Evolutionary conservation across 2,113 vertebrate genomes (phyloP).

Genomic region (Hippocampus mohnikei): DNA sequence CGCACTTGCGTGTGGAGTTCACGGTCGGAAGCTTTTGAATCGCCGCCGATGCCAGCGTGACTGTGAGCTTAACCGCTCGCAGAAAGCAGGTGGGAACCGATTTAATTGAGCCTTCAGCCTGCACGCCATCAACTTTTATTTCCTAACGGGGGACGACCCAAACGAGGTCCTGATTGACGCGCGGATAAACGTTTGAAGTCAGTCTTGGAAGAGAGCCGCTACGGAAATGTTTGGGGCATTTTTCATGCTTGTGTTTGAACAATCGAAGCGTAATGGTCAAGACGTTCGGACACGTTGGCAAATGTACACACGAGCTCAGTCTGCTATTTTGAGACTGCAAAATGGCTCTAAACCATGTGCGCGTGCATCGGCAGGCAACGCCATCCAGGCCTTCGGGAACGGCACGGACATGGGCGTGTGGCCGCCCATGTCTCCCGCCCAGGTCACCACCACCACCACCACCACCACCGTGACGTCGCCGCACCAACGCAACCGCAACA

Average conservation of each 20-base stretch:
- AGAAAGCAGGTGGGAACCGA: not conserved
- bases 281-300: too few species aligned
- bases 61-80: conserved; percentile 52
- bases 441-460: conserved; percentile 60
- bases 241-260: too few species aligned
- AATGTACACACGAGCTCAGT: too few species aligned
- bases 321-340: too few species aligned
- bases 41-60: not conserved
- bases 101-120: conserved; percentile 53
- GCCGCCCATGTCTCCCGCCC: conserved; percentile 78
- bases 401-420: conserved; percentile 86
- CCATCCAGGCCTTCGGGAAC: conserved; percentile 92
- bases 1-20: too few species aligned
- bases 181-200: not conserved
- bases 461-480: conserved; percentile 77
- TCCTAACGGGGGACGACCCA: conserved; percentile 17
- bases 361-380: conserved; percentile 74
- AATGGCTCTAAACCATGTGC: too few species aligned
- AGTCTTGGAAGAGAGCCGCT: too few species aligned
- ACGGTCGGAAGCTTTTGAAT: too few species aligned
- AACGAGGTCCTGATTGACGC: conserved; percentile 29
- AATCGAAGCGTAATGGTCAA: too few species aligned
- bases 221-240: too few species aligned
- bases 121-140: conserved; percentile 35
- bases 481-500: conserved; percentile 72